Evolutionary conservation across 2,888 invertebrate species (phyloP), one percentile per base, ranked within the genome.

Genomic region (Lordiphosa fenestrarum): DNA sequence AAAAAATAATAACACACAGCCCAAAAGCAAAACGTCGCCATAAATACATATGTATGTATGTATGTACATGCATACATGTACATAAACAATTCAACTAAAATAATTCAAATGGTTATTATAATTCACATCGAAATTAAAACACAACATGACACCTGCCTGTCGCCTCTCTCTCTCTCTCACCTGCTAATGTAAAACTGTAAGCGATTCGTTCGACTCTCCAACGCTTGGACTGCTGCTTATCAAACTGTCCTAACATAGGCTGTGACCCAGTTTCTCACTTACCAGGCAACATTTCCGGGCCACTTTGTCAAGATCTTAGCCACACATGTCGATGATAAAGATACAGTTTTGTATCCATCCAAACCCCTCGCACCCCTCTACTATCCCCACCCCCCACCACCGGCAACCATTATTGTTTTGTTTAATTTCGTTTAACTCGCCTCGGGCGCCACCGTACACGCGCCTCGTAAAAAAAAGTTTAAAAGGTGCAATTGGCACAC

Each of bases 361-460:
- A n/a, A n/a, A n/a, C 30, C 39, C 48, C 0, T 10, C 36, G 23
- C n/a, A 13, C 33, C 15, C 13, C 9, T 5, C 6, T 30, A 15
- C 15, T 15, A 15, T 2, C 15, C 15, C 15, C 15, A 1, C 15
- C 15, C 15, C 15, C 15, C 15, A 15, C 15, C 15, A 15, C 15
- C 30, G 2, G 3, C 7, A 30, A 30, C 30, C 30, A 12, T 55
- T 37, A 39, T 61, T 49, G 57, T 73, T 65, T 71, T 69, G 62
- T 69, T 76, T 71, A 65, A 71, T 76, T 73, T 69, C 37, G 74
- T 67, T 72, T 56, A 71, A 69, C 63, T 69, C 62, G 50, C 65
- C 51, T 54, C 46, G 60, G 74, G 81, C 81, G 81, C 77, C 77
- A 73, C 67, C 53, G 69, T 63, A 72, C 81, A 66, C 69, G 65